Conservation (phyloP, 2,113 vertebrate species). For the Epinephelus fuscoguttatus region DNA sequence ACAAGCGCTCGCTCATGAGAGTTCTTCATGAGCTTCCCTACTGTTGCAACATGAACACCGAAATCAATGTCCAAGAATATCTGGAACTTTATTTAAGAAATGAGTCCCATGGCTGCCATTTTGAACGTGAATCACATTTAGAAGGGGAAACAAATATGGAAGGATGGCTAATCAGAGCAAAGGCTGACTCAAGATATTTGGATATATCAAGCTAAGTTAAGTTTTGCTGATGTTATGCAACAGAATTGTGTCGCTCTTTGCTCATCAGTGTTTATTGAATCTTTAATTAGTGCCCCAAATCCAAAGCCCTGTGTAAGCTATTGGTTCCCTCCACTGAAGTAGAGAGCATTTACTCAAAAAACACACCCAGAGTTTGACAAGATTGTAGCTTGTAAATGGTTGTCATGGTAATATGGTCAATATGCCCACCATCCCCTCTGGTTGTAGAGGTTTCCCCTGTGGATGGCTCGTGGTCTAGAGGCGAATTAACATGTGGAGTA, state of each 20-base stretch:
- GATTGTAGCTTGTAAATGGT: constrained; percentile 27
- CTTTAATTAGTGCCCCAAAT: constrained; percentile 21
- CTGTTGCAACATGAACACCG: not conserved
- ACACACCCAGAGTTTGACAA: not conserved
- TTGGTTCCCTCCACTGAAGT: not conserved
- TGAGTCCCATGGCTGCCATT: constrained; percentile 7
- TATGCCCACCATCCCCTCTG: constrained; percentile 41
- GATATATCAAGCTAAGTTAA: not conserved
- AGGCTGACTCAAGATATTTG: constrained; percentile 17
- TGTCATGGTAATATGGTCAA: constrained; percentile 28
- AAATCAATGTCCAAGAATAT: constrained; percentile 20
- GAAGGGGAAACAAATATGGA: not conserved
- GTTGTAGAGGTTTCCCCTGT: constrained; percentile 41
- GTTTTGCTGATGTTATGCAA: constrained; percentile 26
- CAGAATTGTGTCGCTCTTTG: constrained; percentile 7
- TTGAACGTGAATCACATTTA: constrained; percentile 14
- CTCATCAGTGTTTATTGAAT: constrained; percentile 28
- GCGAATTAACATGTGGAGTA: constrained; percentile 58
- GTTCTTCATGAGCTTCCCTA: not conserved
- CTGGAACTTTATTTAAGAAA: not conserved
- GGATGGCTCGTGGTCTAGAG: constrained; percentile 13
- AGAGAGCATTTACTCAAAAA: constrained; percentile 16
- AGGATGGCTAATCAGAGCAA: constrained; percentile 16
- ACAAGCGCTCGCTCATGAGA: not conserved
- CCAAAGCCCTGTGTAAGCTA: constrained; percentile 8